These are phyloP conservation scores for Drosophila vallismaia DNA, from an alignment of 2,888 invertebrate genomes.

Conservation along the genomic window DNA sequence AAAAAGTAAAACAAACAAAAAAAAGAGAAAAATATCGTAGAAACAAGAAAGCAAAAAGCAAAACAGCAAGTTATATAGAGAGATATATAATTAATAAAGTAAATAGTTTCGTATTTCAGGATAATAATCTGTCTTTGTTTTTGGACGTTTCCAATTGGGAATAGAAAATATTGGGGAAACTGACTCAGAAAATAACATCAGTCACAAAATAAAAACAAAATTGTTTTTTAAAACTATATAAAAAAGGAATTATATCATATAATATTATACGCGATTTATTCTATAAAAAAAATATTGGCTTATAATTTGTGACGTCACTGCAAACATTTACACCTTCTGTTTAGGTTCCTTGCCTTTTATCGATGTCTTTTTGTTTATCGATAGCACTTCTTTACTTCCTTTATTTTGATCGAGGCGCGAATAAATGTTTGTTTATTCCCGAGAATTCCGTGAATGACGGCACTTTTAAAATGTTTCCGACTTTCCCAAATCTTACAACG, in stretches of 20 bases:
- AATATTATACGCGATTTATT: too few species aligned
- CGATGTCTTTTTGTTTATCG: neutral
- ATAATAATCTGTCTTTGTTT: conserved; percentile 54
- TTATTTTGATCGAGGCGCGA: conserved; percentile 18
- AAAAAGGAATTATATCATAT: too few species aligned
- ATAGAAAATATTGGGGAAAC: neutral
- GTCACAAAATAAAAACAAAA: too few species aligned
- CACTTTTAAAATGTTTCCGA: conserved; percentile 49
- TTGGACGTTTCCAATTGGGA: neutral
- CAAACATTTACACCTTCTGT: neutral
- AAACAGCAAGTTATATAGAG: conserved; percentile 71
- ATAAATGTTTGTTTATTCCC: conserved; percentile 1
- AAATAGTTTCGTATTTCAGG: conserved; percentile 81
- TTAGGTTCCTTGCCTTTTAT: neutral
- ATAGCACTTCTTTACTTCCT: neutral
- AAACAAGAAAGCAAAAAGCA: conserved; percentile 71
- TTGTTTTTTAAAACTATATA: too few species aligned
- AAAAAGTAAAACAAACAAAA: conserved; percentile 57
- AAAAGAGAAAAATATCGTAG: conserved; percentile 59
- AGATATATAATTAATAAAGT: conserved; percentile 75
- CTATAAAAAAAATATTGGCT: neutral
- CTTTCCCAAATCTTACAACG: conserved; percentile 27
- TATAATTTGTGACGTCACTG: neutral
- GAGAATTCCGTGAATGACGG: conserved; percentile 54
- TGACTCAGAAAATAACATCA: too few species aligned